These are phyloP conservation scores for Adela reaumurella DNA, from an alignment of 2,888 invertebrate species.

Conservation along the genomic window DNA sequence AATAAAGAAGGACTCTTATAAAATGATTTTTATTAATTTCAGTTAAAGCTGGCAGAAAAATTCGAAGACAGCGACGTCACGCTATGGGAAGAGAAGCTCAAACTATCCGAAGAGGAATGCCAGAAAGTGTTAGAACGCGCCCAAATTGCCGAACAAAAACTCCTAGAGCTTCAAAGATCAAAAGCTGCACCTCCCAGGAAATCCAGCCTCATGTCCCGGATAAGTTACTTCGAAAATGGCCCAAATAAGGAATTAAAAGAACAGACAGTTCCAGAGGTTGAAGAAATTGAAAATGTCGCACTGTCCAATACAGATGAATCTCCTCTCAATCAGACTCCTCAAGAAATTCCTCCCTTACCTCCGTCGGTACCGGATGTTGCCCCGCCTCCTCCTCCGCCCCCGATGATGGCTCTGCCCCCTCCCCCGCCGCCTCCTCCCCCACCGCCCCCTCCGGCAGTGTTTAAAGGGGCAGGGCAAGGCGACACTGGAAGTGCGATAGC, in stretches of 20 bases:
- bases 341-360: constrained; percentile 1
- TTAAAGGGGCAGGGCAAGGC: constrained; percentile 21
- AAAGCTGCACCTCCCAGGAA: constrained; percentile 13
- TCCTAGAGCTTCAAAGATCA: constrained; percentile 17
- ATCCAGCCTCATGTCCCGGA: constrained; percentile 33
- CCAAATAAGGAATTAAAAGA: constrained; percentile 12
- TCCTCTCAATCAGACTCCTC: no score
- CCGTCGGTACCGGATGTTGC: constrained; percentile 12
- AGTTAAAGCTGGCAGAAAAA: constrained; percentile 60
- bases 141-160: constrained; percentile 38
- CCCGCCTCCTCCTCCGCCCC: constrained; percentile 14
- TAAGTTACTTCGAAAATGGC: constrained; percentile 42
- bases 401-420: constrained; percentile 23
- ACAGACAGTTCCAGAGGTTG: constrained; percentile 12
- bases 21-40: no score
- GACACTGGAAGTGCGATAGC: constrained; percentile 30
- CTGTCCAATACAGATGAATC: no score
- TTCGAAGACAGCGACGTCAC: constrained; percentile 65
- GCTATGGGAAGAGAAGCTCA: constrained; percentile 66
- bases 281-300: neutral
- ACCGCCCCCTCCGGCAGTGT: constrained; percentile 29
- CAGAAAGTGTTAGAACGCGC: constrained; percentile 59
- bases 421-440: constrained; percentile 46
- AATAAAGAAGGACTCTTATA: no score
- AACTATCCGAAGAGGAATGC: constrained; percentile 65